These are phyloP conservation scores for Erythrocebus patas DNA, from an alignment of 2,113 vertebrate species.

Conservation along the genomic window DNA sequence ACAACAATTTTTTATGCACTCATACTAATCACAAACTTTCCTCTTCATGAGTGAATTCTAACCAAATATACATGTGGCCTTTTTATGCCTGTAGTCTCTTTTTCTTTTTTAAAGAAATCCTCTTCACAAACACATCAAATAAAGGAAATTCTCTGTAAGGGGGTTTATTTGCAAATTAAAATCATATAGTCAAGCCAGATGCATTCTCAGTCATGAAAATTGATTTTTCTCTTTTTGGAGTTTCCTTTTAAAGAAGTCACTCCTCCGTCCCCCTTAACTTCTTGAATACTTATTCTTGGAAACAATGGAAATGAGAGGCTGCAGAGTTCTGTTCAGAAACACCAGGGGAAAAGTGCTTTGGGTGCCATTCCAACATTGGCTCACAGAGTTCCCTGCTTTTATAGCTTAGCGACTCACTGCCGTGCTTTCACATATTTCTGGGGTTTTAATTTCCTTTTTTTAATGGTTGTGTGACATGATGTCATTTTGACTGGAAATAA, in stretches of 20 bases:
- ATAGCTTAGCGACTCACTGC: slow-evolving; percentile 30
- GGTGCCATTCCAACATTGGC: not conserved
- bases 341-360: slow-evolving; percentile 6
- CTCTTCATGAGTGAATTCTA: slow-evolving; percentile 21
- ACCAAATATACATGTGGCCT: not conserved
- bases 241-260: slow-evolving; percentile 66
- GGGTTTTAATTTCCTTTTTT: slow-evolving; percentile 75
- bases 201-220: slow-evolving; percentile 60
- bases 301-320: slow-evolving; percentile 68
- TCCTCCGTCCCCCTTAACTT: not conserved
- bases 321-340: not conserved
- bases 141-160: slow-evolving; percentile 71
- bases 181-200: slow-evolving; percentile 66
- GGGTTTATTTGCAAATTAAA: slow-evolving; percentile 77
- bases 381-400: slow-evolving; percentile 69
- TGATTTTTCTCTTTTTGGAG: slow-evolving; percentile 69
- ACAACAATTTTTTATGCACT: not conserved
- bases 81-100: not conserved
- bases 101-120: slow-evolving; percentile 18
- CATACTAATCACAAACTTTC: slow-evolving; percentile 23
- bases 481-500: slow-evolving; percentile 68
- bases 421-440: slow-evolving; percentile 55
- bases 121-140: slow-evolving; percentile 64
- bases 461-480: slow-evolving; percentile 65
- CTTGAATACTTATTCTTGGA: slow-evolving; percentile 66